Evolutionary conservation across 1,140 invertebrate species (phyloP).

Genomic region (Drosophila ironensis): DNA sequence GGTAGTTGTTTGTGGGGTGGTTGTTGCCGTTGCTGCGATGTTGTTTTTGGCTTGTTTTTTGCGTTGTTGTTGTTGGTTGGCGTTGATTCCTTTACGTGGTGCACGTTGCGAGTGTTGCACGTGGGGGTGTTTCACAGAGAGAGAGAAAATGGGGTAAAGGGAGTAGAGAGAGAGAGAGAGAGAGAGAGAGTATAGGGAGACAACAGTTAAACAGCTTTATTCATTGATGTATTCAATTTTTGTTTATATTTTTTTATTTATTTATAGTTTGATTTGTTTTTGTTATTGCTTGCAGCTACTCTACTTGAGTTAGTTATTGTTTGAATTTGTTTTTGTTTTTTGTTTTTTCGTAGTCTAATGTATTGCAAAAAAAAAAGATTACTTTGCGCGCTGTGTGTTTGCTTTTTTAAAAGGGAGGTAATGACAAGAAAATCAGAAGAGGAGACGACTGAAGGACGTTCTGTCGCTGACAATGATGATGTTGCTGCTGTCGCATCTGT

Average conservation of each 20-base stretch:
- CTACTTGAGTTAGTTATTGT: conserved; percentile 70
- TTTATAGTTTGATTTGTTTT: conserved; percentile 40
- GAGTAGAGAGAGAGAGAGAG: conserved; percentile 53
- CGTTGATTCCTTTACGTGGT: conserved; percentile 21
- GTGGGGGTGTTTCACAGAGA: conserved; percentile 26
- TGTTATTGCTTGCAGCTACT: conserved; percentile 68
- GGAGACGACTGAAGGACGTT: conserved; percentile 40
- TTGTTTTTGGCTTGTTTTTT: conserved; percentile 22
- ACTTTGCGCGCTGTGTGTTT: conserved; percentile 39
- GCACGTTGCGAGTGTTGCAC: neutral
- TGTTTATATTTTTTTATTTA: conserved; percentile 26
- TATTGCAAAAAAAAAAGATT: conserved; percentile 50
- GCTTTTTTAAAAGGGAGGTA: conserved; percentile 17
- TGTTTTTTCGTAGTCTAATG: conserved; percentile 36
- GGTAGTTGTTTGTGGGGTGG: conserved; percentile 15
- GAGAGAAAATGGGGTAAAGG: conserved; percentile 33
- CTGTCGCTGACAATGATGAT: conserved; percentile 78
- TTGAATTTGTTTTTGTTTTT: conserved; percentile 19
- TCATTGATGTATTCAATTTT: conserved; percentile 39
- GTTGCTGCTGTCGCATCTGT: conserved; percentile 77
- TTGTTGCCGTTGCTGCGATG: conserved; percentile 26
- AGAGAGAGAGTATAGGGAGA: conserved; percentile 74
- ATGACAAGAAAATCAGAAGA: conserved; percentile 22
- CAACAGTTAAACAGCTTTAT: conserved; percentile 76
- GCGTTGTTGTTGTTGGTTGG: conserved; percentile 31